phyloP scores from a whole-genome alignment of 2,113 vertebrate genomes.

The Pao palembangensis region DNA sequence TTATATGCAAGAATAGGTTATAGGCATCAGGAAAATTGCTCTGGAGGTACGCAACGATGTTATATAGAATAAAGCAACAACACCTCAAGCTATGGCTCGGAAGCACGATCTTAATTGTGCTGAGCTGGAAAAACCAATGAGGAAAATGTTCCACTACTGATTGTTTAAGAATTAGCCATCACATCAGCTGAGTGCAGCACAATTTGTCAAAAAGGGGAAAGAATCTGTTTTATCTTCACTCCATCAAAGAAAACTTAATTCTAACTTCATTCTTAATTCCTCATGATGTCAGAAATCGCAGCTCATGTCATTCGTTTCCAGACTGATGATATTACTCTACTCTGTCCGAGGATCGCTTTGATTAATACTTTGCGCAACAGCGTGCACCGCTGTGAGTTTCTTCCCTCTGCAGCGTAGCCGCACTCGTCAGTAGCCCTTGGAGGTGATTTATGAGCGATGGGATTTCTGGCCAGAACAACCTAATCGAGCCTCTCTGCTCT shows the following conservation, averaged over 20 bases:
- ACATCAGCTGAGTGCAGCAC: constrained; percentile 47
- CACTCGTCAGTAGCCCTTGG: constrained; percentile 66
- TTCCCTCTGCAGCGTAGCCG: constrained; percentile 26
- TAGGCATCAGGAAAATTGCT: constrained; percentile 39
- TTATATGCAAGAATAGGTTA: constrained; percentile 45
- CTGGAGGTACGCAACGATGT: constrained; percentile 60
- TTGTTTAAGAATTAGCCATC: constrained; percentile 51
- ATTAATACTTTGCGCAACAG: constrained; percentile 60
- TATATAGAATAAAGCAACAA: constrained; percentile 60
- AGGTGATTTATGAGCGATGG: constrained; percentile 74
- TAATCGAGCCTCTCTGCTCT: constrained; percentile 76
- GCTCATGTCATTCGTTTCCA: constrained; percentile 52
- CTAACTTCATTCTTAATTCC: too few relatives aligned
- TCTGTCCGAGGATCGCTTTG: constrained; percentile 45
- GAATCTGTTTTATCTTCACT: background rate
- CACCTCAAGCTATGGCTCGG: constrained; percentile 58
- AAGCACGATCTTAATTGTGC: constrained; percentile 50
- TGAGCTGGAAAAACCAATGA: constrained; percentile 44
- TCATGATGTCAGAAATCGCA: constrained; percentile 17
- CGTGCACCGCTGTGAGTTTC: constrained; percentile 33
- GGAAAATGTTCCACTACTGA: constrained; percentile 46
- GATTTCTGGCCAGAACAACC: constrained; percentile 70
- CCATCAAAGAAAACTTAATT: constrained; percentile 6
- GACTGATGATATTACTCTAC: constrained; percentile 66
- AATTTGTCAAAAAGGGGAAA: constrained; percentile 32